Percentiles rank a stretch among this genome's conserved stretches.
These are phyloP conservation scores for Lordiphosa stackelbergi DNA, from an alignment of 1,140 invertebrate genomes.

Conservation along the genomic window DNA sequence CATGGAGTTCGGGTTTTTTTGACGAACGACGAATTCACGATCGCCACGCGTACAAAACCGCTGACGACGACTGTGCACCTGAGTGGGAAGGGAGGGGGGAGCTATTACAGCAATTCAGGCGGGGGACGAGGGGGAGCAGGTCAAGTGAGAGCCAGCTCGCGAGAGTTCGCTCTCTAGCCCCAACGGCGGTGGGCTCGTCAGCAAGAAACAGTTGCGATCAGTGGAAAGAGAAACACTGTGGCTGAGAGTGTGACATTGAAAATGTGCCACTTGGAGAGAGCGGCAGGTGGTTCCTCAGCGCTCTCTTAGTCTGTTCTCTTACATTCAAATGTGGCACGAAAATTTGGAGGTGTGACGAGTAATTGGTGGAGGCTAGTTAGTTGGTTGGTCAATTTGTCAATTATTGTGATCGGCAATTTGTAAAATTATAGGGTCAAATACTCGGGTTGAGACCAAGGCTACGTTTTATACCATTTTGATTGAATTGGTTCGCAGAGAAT, in stretches of 20 bases:
- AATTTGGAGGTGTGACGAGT: conserved; percentile 33
- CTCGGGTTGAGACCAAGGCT: conserved; percentile 41
- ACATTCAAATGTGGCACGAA: conserved; percentile 1
- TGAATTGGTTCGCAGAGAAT: too few relatives aligned
- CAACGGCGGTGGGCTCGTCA: conserved; percentile 8
- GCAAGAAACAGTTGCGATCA: not conserved
- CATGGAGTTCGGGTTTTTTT: conserved; percentile 8
- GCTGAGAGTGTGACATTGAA: conserved; percentile 29
- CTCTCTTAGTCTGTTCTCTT: not conserved
- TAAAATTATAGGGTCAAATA: conserved; percentile 30
- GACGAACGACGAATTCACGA: conserved; percentile 33
- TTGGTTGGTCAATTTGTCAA: conserved; percentile 9
- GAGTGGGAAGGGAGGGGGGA: not conserved
- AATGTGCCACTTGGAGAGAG: not conserved
- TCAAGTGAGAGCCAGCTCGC: not conserved
- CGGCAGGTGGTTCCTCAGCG: conserved; percentile 11
- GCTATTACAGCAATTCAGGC: not conserved
- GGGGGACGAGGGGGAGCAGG: not conserved
- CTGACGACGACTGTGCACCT: conserved; percentile 11
- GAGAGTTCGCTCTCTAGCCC: not conserved
- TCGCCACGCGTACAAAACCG: conserved; percentile 57
- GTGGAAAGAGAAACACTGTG: not conserved
- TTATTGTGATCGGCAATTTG: conserved; percentile 30
- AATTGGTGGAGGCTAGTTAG: not conserved
- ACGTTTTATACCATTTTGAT: not conserved